Base-by-base conservation (phyloP, 2,888 invertebrate genomes). In the Himalopsyche kuldschensis region DNA sequence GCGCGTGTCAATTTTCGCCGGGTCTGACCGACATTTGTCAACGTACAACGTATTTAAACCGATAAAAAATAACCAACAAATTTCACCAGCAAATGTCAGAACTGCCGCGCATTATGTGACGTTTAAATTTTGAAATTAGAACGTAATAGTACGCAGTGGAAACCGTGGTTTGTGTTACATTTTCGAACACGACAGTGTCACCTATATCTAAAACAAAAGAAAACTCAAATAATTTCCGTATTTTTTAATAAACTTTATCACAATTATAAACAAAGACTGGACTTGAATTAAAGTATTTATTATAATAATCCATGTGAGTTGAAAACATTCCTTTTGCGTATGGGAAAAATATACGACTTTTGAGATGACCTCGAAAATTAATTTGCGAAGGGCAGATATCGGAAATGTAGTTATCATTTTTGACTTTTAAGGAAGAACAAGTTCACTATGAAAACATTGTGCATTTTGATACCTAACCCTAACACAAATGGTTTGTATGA, bases 1-100 rank as follows among this genome's bases (percentile, higher is more conserved):
- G 76, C 80, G 75, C 47, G 83, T 79, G 75, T 41, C 75, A 20
- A 31, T 79, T 79, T 79, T 75, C 35, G 27, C 35, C 82, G 75
- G 78, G 48, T 24, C 48, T 55, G 46, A 77, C 55, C 31, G 75
- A 30, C 41, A 48, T 48, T 41, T 41, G 41, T 63, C 78, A 75
- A 31, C 78, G 46, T 35, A 27, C 55, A 55, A 55, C 55, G 41
- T 55, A 55, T 55, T n/a, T 55, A 24, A 75, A 75, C 6, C 75
- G 31, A 75, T 31, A 75, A 75, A 75, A 31, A 75, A 75, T 15
- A 75, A 35, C 27, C 20, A 27, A 75, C 17, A 75, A 75, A 75
- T 10, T 24, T 27, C 75, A 30, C 75, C 75, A 27, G n/a, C 15
- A n/a, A 20, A 27, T 6, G 30, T 3, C n/a, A 2, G 55, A 55